Base-by-base conservation (phyloP, 2,113 vertebrate genomes). In the Myxocyprinus asiaticus region DNA sequence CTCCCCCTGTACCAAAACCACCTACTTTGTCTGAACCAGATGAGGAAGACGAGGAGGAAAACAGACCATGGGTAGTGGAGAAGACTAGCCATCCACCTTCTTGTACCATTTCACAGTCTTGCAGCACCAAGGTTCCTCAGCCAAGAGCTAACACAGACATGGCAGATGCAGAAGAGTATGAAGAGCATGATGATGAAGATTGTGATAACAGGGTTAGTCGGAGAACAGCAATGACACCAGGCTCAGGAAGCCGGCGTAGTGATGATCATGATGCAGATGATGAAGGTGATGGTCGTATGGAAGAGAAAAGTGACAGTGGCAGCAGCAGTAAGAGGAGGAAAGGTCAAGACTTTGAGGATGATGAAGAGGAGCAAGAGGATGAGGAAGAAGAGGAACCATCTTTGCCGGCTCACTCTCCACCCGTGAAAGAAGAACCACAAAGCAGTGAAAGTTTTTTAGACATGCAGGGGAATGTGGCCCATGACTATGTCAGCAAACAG, bases 181-280 rank as follows among this genome's bases (percentile, higher is more conserved):
- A 93, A 0, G 94, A 95, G 0, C 91, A 85, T 53, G 88, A 91
- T n/a, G 90, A 92, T 47, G 82, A 88, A 75, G 96, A 96, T 77
- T 95, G 96, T 7, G 93, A 94, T 9, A 92, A 93, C 6, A 86
- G 82, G 5, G 85, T 81, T 58, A 83, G 67, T 77, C 93, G 94
- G 64, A 91, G 88, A 72, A 75, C 93, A 0, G 78, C 83, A 0
- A 91, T 88, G 48, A 86, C 91, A 0, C 79, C 88, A 0, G 86
- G 89, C 50, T 88, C 89, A 3, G 93, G 90, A 42, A 92, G 90
- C 76, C 90, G 94, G 81, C 94, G 95, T 80, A 96, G 95, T 0
- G 98, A 99, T 65, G 98, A 98, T 87, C 97, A 95, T 0, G 98
- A 99, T 10, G 98, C 98, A 0, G 98, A 99, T 1, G 98, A 99